phyloP scores from a whole-genome alignment of 2,113 vertebrate genomes.

The Lycaon pictus region DNA sequence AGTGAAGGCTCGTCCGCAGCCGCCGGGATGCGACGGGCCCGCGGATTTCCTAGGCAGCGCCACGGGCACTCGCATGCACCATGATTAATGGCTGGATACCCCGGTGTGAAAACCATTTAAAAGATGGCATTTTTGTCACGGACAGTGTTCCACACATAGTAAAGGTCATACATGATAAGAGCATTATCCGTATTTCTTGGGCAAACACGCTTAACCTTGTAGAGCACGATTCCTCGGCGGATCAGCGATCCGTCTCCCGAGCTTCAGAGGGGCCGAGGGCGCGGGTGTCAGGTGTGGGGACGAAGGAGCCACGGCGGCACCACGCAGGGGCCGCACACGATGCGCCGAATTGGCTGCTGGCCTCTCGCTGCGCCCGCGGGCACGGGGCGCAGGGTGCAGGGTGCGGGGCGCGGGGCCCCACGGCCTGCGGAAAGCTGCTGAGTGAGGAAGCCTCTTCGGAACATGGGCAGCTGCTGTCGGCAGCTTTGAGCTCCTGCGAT shows the following conservation, averaged over 20 bases:
- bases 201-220: conserved; percentile 86
- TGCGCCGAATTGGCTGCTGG: background rate
- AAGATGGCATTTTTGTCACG: conserved; percentile 86
- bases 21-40: conserved; percentile 61
- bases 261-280: conserved; percentile 52
- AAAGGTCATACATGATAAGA: conserved; percentile 86
- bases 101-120: conserved; percentile 85
- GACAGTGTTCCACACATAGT: conserved; percentile 80
- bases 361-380: accelerated
- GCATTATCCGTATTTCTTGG: conserved; percentile 83
- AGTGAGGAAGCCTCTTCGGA: background rate
- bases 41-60: conserved; percentile 79
- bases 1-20: conserved; percentile 67
- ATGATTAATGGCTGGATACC: conserved; percentile 84
- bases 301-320: background rate
- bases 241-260: conserved; percentile 80
- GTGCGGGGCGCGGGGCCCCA: background rate
- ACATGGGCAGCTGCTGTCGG: accelerated
- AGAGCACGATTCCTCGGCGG: conserved; percentile 79
- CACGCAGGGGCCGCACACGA: background rate
- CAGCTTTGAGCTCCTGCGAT: background rate
- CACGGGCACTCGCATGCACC: conserved; percentile 76
- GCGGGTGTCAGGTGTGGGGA: background rate
- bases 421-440: background rate
- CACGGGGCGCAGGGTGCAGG: background rate